A percentile compares a stretch with the other conserved stretches of the same genome.
These are phyloP conservation scores for Miniopterus natalensis DNA, from an alignment of 2,113 vertebrate species.

Conservation along the genomic window DNA sequence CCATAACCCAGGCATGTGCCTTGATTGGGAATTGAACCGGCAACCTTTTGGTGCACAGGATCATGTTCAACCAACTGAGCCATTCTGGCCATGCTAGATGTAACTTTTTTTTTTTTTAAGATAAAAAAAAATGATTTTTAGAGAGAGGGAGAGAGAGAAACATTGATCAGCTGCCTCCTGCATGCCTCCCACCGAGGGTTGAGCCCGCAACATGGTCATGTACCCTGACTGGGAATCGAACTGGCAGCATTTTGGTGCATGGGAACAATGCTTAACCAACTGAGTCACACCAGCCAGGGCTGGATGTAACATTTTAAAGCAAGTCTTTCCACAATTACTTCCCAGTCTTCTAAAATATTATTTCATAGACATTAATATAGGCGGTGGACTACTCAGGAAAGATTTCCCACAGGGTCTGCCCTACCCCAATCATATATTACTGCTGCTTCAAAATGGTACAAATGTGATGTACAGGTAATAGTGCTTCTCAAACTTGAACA, in stretches of 20 bases:
- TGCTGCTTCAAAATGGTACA: neutral
- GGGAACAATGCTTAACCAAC: neutral
- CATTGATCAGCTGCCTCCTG: too few species aligned
- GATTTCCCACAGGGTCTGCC: neutral
- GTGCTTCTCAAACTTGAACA: neutral
- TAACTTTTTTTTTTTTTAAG: too few species aligned
- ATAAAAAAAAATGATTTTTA: neutral
- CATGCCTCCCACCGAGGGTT: too few species aligned
- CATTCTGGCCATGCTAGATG: neutral
- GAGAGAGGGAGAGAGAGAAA: neutral
- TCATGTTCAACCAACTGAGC: neutral
- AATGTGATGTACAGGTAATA: neutral
- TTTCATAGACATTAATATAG: neutral
- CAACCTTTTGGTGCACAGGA: neutral
- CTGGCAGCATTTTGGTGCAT: neutral
- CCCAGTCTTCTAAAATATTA: neutral
- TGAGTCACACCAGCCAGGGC: neutral
- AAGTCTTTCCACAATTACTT: conserved; percentile 15
- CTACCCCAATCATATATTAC: neutral
- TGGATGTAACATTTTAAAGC: neutral
- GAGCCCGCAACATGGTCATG: neutral
- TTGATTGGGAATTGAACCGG: neutral
- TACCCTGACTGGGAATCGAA: neutral
- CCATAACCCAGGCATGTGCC: neutral
- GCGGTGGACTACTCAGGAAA: neutral